phyloP scores from a whole-genome alignment of 2,888 invertebrate species.

The Drosophila stalkeri region DNA sequence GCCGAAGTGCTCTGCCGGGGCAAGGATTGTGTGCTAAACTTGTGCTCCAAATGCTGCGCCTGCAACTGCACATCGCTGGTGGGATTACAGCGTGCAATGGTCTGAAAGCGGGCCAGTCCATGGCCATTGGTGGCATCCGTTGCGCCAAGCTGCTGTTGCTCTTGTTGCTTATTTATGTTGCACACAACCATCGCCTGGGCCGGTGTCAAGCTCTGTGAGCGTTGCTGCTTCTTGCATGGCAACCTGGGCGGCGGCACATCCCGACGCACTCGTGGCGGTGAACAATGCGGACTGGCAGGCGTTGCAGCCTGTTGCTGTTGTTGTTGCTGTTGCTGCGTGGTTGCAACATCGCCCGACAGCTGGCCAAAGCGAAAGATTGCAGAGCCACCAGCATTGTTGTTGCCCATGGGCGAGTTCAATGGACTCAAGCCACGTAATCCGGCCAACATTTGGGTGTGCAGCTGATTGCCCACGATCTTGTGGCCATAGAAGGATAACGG shows the following conservation, averaged over 20 bases:
- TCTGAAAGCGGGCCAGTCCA: constrained; percentile 78
- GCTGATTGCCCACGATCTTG: constrained; percentile 86
- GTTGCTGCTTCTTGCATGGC: constrained; percentile 88
- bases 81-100: constrained; percentile 83
- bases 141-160: constrained; percentile 46
- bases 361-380: constrained; percentile 82
- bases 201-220: constrained; percentile 92
- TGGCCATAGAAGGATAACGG: constrained; percentile 91
- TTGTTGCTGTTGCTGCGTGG: constrained; percentile 52
- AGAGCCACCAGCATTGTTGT: constrained; percentile 77
- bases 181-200: constrained; percentile 84
- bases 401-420: constrained; percentile 84
- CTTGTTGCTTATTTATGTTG: constrained; percentile 70
- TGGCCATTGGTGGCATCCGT: constrained; percentile 58
- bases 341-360: constrained; percentile 16
- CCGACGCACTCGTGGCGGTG: constrained; percentile 86
- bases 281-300: constrained; percentile 86
- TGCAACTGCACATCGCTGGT: constrained; percentile 76
- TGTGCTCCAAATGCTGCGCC: constrained; percentile 80
- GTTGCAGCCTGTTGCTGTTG: constrained; percentile 65
- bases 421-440: constrained; percentile 85
- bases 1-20: constrained; percentile 84
- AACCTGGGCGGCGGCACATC: constrained; percentile 86
- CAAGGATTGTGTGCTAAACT: constrained; percentile 87
- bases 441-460: constrained; percentile 84